These are phyloP conservation scores for Hypselothyrea guttata DNA, from an alignment of 2,888 invertebrate species.

Conservation along the genomic window DNA sequence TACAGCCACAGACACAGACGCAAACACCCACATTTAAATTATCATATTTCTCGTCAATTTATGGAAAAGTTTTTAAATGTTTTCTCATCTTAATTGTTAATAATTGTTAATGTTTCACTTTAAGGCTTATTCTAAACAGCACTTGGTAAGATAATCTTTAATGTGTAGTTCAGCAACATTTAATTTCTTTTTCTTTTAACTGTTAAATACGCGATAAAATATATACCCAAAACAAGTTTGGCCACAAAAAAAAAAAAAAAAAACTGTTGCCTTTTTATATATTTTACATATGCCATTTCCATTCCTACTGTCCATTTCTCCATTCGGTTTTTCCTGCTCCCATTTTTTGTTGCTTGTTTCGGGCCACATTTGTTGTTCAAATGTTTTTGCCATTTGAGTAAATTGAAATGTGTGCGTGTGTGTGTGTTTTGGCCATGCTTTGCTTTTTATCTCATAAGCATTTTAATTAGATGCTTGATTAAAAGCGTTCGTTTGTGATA, in stretches of 20 bases:
- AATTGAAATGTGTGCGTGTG: conserved; percentile 47
- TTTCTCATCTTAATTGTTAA: too few relatives aligned
- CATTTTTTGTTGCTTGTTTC: conserved; percentile 5
- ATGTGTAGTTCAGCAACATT: conserved; percentile 5
- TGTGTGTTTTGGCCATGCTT: conserved; percentile 23
- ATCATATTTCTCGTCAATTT: too few relatives aligned
- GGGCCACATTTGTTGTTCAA: conserved; percentile 41
- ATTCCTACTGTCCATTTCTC: neutral
- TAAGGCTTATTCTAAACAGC: too few relatives aligned
- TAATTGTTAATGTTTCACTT: too few relatives aligned
- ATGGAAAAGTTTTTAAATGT: too few relatives aligned
- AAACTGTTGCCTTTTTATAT: conserved; percentile 5
- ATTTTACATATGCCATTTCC: conserved; percentile 17
- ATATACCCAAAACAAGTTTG: neutral
- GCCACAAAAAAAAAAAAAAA: conserved; percentile 1
- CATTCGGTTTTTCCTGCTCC: conserved; percentile 32
- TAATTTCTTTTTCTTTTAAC: conserved; percentile 39
- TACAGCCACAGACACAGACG: conserved; percentile 1
- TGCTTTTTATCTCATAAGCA: conserved; percentile 51
- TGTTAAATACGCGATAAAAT: conserved; percentile 44
- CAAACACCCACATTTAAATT: conserved; percentile 6
- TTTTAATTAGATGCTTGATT: conserved; percentile 57
- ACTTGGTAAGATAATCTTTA: too few relatives aligned
- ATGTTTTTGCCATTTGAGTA: conserved; percentile 50
- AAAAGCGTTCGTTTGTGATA: conserved; percentile 9